phyloP scores from a whole-genome alignment of 2,888 invertebrate species.

The Tachina fera region DNA sequence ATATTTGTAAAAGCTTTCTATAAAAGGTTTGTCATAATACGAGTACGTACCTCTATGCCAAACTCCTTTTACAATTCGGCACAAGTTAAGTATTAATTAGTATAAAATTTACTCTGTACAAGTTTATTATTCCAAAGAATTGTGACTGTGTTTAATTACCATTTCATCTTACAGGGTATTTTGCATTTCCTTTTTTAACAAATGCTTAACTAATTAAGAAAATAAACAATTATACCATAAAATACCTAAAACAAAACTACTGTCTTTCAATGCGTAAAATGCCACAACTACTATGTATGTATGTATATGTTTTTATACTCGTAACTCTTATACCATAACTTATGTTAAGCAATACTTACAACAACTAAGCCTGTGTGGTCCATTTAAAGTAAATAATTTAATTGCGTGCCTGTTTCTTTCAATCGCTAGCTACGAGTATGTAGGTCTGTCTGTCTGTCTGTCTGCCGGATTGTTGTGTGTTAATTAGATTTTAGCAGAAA shows the following conservation, averaged over 20 bases:
- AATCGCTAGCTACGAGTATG: not conserved
- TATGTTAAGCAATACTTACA: not conserved
- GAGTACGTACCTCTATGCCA: too few relatives aligned
- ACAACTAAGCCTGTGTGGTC: slow-evolving; percentile 47
- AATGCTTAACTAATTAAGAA: slow-evolving; percentile 25
- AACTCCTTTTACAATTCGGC: not conserved
- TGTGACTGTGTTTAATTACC: slow-evolving; percentile 3
- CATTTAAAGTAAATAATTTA: slow-evolving; percentile 62
- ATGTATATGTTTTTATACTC: not conserved
- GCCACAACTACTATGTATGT: not conserved
- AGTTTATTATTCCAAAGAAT: slow-evolving; percentile 37
- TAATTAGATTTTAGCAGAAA: slow-evolving; percentile 70
- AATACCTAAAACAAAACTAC: not conserved
- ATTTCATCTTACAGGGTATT: slow-evolving; percentile 10
- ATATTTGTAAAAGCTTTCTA: too few relatives aligned
- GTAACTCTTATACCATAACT: slow-evolving; percentile 2
- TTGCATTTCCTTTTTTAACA: slow-evolving; percentile 49
- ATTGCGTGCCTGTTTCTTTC: slow-evolving; percentile 54
- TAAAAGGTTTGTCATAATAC: too few relatives aligned
- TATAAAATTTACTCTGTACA: slow-evolving; percentile 13
- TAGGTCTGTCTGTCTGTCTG: slow-evolving; percentile 15
- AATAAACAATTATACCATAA: slow-evolving; percentile 43
- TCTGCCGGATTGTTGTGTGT: slow-evolving; percentile 62
- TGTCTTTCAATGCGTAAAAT: slow-evolving; percentile 7
- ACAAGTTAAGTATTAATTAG: slow-evolving; percentile 37